Conservation (phyloP, 2,888 invertebrate genomes). For the Acleris emargana region DNA sequence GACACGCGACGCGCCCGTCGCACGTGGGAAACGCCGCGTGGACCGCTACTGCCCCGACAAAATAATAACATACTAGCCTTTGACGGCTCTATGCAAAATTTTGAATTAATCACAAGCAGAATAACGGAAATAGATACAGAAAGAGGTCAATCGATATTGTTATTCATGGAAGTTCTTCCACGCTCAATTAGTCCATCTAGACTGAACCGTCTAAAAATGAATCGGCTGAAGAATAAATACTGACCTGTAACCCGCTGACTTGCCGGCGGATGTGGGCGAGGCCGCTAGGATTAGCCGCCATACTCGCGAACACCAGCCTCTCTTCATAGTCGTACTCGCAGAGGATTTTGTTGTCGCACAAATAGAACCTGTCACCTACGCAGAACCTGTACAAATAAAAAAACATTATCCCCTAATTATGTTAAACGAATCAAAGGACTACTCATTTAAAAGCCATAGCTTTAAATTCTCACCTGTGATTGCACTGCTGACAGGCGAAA, state of each 20-base stretch:
- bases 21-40: slow-evolving; percentile 17
- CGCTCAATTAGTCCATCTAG: slow-evolving; percentile 40
- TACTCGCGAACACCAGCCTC: slow-evolving; percentile 93
- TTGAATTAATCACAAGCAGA: slow-evolving; percentile 9
- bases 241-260: slow-evolving; percentile 88
- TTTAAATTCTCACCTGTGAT: slow-evolving; percentile 89
- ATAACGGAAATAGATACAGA: slow-evolving; percentile 23
- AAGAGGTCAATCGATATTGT: slow-evolving; percentile 32
- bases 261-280: slow-evolving; percentile 93
- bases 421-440: neutral
- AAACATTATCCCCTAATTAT: neutral
- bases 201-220: slow-evolving; percentile 38
- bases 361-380: slow-evolving; percentile 96
- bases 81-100: slow-evolving; percentile 1
- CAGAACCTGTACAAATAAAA: slow-evolving; percentile 89
- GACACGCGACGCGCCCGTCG: slow-evolving; percentile 11
- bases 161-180: slow-evolving; percentile 34
- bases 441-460: neutral
- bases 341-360: slow-evolving; percentile 96
- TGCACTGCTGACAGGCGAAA: slow-evolving; percentile 97
- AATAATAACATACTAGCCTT: slow-evolving; percentile 12
- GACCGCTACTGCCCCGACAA: neutral
- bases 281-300: slow-evolving; percentile 93
- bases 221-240: slow-evolving; percentile 41
- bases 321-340: slow-evolving; percentile 98